Base-by-base conservation (phyloP, 1,140 invertebrate genomes). In the Penaeus chinensis region DNA sequence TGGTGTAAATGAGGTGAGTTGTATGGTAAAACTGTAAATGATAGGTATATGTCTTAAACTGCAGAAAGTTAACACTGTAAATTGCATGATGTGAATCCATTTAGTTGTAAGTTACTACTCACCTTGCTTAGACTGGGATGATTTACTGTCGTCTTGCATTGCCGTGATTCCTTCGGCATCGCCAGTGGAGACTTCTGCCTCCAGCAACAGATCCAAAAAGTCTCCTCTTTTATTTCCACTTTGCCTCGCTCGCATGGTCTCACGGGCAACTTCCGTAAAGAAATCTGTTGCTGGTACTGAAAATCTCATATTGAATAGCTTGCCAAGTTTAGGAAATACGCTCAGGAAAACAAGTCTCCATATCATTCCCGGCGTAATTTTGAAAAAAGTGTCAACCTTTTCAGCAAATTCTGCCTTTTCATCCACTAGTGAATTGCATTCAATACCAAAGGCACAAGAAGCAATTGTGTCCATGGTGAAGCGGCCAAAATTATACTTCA, bases 401-500 rank as follows among this genome's bases (percentile, higher is more conserved):
- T 90, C 47, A 0, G 82, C n/a, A 85, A 91, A 91, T 63, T 61
- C 60, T 3, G 90, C 85, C n/a, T 90, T 81, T 65, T 89, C 60
- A 2, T 89, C 76, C 24, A 66, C n/a, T 27, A 91, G 91, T 5
- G 82, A 88, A 24, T 89, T 85, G 60, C 83, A 91, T 24, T 93
- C 89, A 10, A 93, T 90, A 19, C 93, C 93, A 91, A 94, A 94
- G 22, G 92, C 92, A 82, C 93, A 92, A 61, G 91, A 90, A 11
- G 92, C 92, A 61, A 94, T 93, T 0, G 92, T 91, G 89, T 94
- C 93, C 91, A 94, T 92, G 7, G 93, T 93, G 78, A 91, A 93
- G 19, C 88, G 90, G 18, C 91, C 91, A 84, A 91, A 92, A 5
- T 65, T 54, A n/a, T 91, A 89, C 71, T 91, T 89, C 60, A 89